Conservation (phyloP, 2,113 vertebrate genomes). For the Pelodiscus sinensis region DNA sequence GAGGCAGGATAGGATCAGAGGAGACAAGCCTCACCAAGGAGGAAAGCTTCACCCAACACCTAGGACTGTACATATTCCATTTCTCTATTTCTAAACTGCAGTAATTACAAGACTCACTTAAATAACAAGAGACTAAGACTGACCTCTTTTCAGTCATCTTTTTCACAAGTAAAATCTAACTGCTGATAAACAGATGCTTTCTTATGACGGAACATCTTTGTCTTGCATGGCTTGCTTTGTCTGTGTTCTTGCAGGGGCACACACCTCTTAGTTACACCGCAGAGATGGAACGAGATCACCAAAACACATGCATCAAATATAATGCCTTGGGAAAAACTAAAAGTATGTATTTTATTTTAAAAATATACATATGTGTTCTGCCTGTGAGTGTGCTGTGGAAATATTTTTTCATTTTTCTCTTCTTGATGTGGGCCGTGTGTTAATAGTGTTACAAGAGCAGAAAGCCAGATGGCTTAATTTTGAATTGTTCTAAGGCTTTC, state of each 20-base stretch:
- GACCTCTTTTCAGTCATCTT: conserved; percentile 2
- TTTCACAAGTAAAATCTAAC: conserved; percentile 26
- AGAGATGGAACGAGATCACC: not conserved
- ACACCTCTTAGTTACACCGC: not conserved
- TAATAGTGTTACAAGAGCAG: conserved; percentile 44
- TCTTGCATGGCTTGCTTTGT: not conserved
- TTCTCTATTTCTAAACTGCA: conserved; percentile 52
- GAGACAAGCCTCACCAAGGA: too few species aligned
- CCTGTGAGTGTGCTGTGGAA: not conserved
- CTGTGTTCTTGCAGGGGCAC: not conserved
- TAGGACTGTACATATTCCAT: conserved; percentile 21
- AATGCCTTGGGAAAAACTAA: not conserved
- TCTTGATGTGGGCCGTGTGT: conserved; percentile 28
- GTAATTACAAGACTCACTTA: not conserved
- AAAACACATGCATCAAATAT: not conserved
- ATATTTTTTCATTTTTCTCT: conserved; percentile 1
- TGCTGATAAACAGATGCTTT: conserved; percentile 16
- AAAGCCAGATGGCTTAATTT: conserved; percentile 61
- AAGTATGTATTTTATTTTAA: not conserved
- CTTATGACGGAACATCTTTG: not conserved
- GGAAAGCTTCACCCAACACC: not conserved
- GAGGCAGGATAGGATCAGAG: too few species aligned
- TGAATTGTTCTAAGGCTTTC: conserved; percentile 36
- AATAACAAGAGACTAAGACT: conserved; percentile 6
- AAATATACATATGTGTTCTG: not conserved